Base-by-base conservation (phyloP, 2,888 invertebrate genomes). In the Geophilus truncorum region DNA sequence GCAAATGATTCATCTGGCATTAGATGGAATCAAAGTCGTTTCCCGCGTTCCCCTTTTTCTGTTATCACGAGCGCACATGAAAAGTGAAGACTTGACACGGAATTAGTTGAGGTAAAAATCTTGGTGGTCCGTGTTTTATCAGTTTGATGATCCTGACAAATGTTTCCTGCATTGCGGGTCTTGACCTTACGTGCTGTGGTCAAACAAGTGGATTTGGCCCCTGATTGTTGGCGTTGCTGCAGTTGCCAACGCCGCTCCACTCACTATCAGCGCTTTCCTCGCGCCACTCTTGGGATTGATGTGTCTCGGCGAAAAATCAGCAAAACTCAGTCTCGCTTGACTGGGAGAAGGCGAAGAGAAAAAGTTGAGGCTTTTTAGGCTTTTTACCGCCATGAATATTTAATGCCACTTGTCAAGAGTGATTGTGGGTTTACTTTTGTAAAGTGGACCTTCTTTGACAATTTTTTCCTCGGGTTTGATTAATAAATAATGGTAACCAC, bases 111-210 rank as follows among this genome's bases (percentile, higher is more conserved):
- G 10, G 57, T 23, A 23, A 62, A 62, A 62, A 7, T 62, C 57
- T 62, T 51, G 12, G 57, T 10, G 18, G 10, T 62, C 21, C n/a
- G 21, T 21, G 57, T 62, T 62, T 62, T 62, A 62, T 62, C 57
- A 62, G 57, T 62, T 62, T 62, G 57, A 62, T 23, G 57, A 62
- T 62, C 57, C n/a, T 62, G 57, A 62, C 57, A 62, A 62, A 62
- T 62, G 57, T 62, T 62, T 62, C 21, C 57, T 23, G 23, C 57
- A 23, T 10, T 62, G 21, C 57, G 18, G 57, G 57, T 62, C 57
- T 23, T 23, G 57, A 62, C 57, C 57, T 62, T 62, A 62, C 21
- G 57, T 62, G 57, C 21, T 62, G 21, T 18, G 57, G 57, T 62
- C 57, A 23, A 18, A 18, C n/a, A 62, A 62, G 21, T 62, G 57